Base-by-base conservation (phyloP, 2,888 invertebrate genomes). In the Acrocyrtus sp. region DNA sequence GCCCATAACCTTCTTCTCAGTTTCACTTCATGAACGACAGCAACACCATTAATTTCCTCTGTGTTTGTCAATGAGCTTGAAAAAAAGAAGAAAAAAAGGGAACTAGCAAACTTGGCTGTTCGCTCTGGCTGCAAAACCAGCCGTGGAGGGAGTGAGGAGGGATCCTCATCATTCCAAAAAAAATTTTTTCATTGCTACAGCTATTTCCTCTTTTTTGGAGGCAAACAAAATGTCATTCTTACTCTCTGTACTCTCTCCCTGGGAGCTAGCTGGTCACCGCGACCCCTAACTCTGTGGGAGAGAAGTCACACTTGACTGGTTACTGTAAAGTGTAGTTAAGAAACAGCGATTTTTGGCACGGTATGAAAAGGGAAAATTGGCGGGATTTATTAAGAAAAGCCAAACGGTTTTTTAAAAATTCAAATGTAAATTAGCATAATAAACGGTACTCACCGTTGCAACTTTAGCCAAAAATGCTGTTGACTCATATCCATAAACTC, bases 1-100 rank as follows among this genome's bases (percentile, higher is more conserved):
- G 34, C 34, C 5, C 12, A 34, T 8, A 34, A 5, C 34, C 12
- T 34, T 34, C 12, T 34, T 34, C 34, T 34, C 34, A 34, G 34
- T 34, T 34, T 34, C 34, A 34, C 34, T 34, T 34, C 34, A 43
- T 47, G 47, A 66, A 27, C 41, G 48, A 61, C 39, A 57, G 57
- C 41, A 43, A 67, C 57, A 67, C 58, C 67, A 67, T 67, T 67
- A 67, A 67, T 67, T 67, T 67, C 47, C 66, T 41, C 50, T 50
- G 19, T n/a, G 39, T 19, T 45, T 26, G 26, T 26, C 34, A 34
- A 34, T 34, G 34, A 34, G 34, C 5, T n/a, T n/a, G n/a, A n/a
- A n/a, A n/a, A n/a, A n/a, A n/a, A n/a, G n/a, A n/a, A n/a, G n/a
- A n/a, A n/a, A n/a, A n/a, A n/a, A n/a, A n/a, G n/a, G n/a, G n/a